phyloP scores from a whole-genome alignment of 2,113 vertebrate genomes.

The Tragelaphus strepsiceros region DNA sequence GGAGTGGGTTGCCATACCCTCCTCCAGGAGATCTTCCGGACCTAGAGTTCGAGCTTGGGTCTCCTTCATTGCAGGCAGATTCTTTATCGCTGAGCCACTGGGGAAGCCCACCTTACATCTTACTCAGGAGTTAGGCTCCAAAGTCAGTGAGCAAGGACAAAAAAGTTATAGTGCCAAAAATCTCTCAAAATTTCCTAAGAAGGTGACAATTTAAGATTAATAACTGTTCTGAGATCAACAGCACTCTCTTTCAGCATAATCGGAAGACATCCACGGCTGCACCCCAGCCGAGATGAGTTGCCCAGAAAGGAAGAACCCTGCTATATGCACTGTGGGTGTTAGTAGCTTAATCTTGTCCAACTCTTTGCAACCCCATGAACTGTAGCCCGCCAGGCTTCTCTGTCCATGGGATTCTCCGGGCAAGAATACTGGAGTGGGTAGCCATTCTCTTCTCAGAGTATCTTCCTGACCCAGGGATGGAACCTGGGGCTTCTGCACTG shows the following conservation, averaged over 20 bases:
- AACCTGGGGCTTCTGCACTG: not conserved
- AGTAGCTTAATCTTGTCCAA: fast-evolving
- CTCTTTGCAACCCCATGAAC: not conserved
- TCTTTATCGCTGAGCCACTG: not conserved
- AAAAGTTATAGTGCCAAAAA: not conserved
- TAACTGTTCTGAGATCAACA: not conserved
- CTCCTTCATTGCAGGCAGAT: not conserved
- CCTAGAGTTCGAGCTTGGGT: not conserved
- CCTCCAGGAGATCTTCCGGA: not conserved
- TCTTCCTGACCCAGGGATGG: not conserved
- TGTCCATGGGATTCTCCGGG: not conserved
- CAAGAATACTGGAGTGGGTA: not conserved
- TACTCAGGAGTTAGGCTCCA: not conserved
- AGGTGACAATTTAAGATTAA: not conserved
- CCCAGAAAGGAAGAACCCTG: not conserved
- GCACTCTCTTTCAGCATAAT: not conserved
- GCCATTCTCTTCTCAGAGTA: not conserved
- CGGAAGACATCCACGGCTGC: not conserved
- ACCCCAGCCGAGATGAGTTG: not conserved
- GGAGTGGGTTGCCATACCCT: not conserved
- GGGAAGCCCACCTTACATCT: not conserved
- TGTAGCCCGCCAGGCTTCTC: not conserved
- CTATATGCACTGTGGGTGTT: not conserved
- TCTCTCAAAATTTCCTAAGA: not conserved
- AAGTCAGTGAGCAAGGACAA: not conserved